Evolutionary conservation across 2,888 invertebrate species (phyloP).

Genomic region (Thereva nobilitata): DNA sequence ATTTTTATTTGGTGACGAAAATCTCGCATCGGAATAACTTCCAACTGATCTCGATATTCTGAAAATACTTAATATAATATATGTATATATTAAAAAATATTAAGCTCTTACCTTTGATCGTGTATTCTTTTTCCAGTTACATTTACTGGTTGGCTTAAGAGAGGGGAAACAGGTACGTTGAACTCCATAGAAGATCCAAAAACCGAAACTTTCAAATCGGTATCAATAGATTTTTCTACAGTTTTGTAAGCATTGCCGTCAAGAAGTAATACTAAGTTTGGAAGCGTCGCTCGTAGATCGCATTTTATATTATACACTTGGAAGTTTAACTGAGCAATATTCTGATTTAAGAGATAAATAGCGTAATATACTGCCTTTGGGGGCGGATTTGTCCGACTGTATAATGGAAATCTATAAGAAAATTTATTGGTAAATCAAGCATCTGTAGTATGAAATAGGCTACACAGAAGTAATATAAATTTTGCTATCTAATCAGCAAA

Average conservation of each 20-base stretch:
- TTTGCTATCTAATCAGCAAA: too few species aligned
- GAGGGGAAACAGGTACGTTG: constrained; percentile 48
- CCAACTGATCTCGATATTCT: constrained; percentile 51
- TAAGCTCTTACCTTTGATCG: constrained; percentile 34
- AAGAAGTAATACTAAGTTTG: constrained; percentile 53
- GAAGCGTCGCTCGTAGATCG: constrained; percentile 53
- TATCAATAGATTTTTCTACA: constrained; percentile 6
- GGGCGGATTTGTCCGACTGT: constrained; percentile 58
- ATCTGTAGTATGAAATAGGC: too few species aligned
- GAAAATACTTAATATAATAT: background rate
- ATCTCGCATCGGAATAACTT: constrained; percentile 54
- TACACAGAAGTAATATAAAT: too few species aligned
- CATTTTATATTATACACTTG: constrained; percentile 49
- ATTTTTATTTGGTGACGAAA: constrained; percentile 38
- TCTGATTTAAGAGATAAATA: constrained; percentile 90
- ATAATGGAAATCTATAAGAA: constrained; percentile 78
- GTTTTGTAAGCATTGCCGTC: constrained; percentile 25
- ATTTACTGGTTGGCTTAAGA: constrained; percentile 35
- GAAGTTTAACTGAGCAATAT: constrained; percentile 81
- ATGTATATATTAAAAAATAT: background rate
- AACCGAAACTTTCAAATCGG: constrained; percentile 43
- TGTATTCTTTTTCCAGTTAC: constrained; percentile 20
- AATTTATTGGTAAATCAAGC: too few species aligned
- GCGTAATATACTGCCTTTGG: constrained; percentile 73
- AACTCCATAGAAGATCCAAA: constrained; percentile 54